These are phyloP conservation scores for Zelleria hepariella DNA, from an alignment of 2,888 invertebrate genomes.

Conservation along the genomic window DNA sequence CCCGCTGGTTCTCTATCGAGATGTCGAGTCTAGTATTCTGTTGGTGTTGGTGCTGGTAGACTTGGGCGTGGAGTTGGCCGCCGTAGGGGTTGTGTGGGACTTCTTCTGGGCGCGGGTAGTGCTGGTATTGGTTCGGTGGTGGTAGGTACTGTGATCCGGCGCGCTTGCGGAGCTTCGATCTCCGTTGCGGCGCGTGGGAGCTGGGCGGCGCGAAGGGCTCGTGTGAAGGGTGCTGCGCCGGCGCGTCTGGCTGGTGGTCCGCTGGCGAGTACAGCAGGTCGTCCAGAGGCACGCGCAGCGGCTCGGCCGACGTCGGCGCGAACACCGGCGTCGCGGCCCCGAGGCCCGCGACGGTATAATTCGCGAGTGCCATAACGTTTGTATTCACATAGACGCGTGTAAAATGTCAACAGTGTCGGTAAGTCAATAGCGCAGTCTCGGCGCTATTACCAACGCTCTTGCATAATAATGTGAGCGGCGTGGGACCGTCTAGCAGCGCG, in stretches of 20 bases:
- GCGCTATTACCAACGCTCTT: conserved; percentile 38
- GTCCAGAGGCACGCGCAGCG: conserved; percentile 46
- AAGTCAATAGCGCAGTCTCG: conserved; percentile 31
- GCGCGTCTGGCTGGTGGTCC: conserved; percentile 34
- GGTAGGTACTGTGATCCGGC: conserved; percentile 62
- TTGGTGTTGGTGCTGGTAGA: conserved; percentile 34
- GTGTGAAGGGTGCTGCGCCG: conserved; percentile 32
- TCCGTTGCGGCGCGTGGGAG: conserved; percentile 29
- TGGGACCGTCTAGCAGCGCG: conserved; percentile 34
- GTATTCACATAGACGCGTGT: conserved; percentile 44
- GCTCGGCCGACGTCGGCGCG: conserved; percentile 39
- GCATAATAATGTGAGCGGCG: conserved; percentile 43
- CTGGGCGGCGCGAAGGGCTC: conserved; percentile 43
- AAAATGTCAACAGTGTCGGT: conserved; percentile 41
- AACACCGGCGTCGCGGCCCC: conserved; percentile 46
- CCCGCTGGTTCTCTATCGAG: conserved; percentile 51
- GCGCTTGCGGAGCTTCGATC: conserved; percentile 55
- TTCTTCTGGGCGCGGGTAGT: conserved; percentile 45
- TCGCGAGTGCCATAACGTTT: conserved; percentile 56
- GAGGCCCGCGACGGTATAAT: conserved; percentile 52
- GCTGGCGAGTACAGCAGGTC: conserved; percentile 58
- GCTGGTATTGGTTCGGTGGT: conserved; percentile 55
- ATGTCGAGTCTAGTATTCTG: conserved; percentile 50
- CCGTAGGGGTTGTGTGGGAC: conserved; percentile 53
- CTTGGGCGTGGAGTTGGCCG: conserved; percentile 45